Evolutionary conservation across 2,797 vertebrate species (phyloP).

Genomic region (Sebastes iracundus): DNA sequence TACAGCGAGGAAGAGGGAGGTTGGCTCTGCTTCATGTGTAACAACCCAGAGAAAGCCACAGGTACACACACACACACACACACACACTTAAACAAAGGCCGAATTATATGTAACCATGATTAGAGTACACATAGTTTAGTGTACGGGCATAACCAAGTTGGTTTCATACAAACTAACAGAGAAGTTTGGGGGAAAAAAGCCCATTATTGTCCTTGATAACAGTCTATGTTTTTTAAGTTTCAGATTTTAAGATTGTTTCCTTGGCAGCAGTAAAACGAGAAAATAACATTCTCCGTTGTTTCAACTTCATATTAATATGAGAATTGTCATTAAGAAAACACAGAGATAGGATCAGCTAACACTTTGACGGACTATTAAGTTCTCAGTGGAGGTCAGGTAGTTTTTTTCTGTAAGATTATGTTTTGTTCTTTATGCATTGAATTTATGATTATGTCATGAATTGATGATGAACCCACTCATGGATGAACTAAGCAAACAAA

Average conservation of each 20-base stretch:
- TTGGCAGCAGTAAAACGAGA: neutral
- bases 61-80: slow-evolving; percentile 75
- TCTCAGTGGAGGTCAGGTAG: neutral
- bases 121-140: neutral
- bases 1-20: slow-evolving; percentile 89
- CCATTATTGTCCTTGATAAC: neutral
- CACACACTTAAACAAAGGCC: neutral
- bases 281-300: neutral
- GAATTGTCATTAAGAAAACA: neutral
- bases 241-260: neutral
- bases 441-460: neutral
- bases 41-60: slow-evolving; percentile 94
- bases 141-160: neutral
- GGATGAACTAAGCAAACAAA: neutral
- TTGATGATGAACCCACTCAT: neutral
- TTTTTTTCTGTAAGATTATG: neutral
- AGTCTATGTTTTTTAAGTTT: neutral
- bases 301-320: neutral
- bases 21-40: slow-evolving; percentile 99
- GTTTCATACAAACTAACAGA: neutral
- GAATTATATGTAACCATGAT: neutral
- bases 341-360: neutral
- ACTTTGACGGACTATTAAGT: neutral
- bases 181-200: neutral
- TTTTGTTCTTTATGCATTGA: neutral